These are phyloP conservation scores for Phenganax subtilis DNA, from an alignment of 92 coral and sea anemone species.

Conservation along the genomic window DNA sequence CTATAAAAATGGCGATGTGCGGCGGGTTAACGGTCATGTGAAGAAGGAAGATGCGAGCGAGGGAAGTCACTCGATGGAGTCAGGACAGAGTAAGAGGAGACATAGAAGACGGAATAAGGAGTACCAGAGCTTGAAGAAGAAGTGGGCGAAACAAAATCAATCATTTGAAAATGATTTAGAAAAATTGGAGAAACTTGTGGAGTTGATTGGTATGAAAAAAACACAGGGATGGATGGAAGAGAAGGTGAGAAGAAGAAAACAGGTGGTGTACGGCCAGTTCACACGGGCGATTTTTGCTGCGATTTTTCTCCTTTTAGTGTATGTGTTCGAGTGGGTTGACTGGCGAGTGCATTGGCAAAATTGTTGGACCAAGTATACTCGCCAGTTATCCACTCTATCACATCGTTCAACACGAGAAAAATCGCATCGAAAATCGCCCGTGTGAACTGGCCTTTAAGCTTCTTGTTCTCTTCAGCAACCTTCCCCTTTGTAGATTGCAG, in stretches of 20 bases:
- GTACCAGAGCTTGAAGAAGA: constrained; percentile 32
- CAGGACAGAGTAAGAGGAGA: neutral
- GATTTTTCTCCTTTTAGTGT: no score
- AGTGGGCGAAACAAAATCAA: constrained; percentile 42
- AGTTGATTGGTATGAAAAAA: constrained; percentile 31
- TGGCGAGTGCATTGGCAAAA: no score
- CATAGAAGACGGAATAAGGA: constrained; percentile 28
- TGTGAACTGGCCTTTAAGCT: no score
- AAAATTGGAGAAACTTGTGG: constrained; percentile 36
- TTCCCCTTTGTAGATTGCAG: no score
- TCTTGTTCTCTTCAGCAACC: no score
- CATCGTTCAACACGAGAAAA: no score
- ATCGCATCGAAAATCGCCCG: no score
- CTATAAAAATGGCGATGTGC: constrained; percentile 4
- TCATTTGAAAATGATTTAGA: constrained; percentile 40
- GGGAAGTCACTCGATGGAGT: constrained; percentile 14
- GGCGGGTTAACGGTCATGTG: constrained; percentile 4
- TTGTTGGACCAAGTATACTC: no score
- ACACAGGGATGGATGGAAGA: constrained; percentile 18
- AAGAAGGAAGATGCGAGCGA: constrained; percentile 32
- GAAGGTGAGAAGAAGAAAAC: neutral
- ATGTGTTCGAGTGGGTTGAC: no score
- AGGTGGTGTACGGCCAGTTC: neutral
- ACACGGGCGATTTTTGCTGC: no score
- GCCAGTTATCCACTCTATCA: no score